These are phyloP conservation scores for Drosophila kanapiae DNA, from an alignment of 1,140 invertebrate genomes.

Conservation along the genomic window DNA sequence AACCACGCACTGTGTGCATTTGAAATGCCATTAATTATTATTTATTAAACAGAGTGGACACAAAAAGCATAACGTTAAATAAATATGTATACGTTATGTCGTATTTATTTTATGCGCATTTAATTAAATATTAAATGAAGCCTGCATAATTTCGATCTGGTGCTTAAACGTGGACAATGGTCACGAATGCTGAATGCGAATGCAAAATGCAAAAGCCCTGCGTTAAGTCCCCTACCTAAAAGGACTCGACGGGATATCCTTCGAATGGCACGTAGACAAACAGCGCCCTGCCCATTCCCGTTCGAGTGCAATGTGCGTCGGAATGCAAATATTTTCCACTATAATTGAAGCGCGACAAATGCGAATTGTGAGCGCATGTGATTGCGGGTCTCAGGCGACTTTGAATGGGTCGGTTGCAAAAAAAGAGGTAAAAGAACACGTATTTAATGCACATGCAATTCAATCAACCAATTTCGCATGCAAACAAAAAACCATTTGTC, in stretches of 20 bases:
- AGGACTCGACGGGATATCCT: conserved; percentile 36
- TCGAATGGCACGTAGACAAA: conserved; percentile 62
- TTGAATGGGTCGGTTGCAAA: conserved; percentile 6
- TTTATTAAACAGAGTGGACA: conserved; percentile 3
- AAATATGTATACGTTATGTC: neutral
- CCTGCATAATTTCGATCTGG: conserved; percentile 43
- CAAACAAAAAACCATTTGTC: conserved; percentile 37
- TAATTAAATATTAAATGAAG: conserved; percentile 66
- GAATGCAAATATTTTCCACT: conserved; percentile 65
- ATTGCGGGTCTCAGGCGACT: conserved; percentile 19
- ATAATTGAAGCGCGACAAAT: conserved; percentile 65
- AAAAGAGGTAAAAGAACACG: conserved; percentile 33
- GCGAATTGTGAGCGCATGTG: conserved; percentile 52
- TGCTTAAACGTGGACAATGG: conserved; percentile 40
- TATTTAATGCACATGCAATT: conserved; percentile 40
- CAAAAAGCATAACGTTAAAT: neutral
- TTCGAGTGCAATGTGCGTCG: conserved; percentile 19
- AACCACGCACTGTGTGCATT: neutral
- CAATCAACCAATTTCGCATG: conserved; percentile 42
- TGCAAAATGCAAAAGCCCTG: conserved; percentile 19
- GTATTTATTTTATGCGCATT: conserved; percentile 36
- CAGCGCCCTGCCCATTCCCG: neutral
- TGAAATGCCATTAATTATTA: conserved; percentile 22
- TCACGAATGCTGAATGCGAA: conserved; percentile 18
- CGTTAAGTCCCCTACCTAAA: conserved; percentile 15